Evolutionary conservation across 2,113 vertebrate genomes (phyloP).

Genomic region (Gasterosteus aculeatus): DNA sequence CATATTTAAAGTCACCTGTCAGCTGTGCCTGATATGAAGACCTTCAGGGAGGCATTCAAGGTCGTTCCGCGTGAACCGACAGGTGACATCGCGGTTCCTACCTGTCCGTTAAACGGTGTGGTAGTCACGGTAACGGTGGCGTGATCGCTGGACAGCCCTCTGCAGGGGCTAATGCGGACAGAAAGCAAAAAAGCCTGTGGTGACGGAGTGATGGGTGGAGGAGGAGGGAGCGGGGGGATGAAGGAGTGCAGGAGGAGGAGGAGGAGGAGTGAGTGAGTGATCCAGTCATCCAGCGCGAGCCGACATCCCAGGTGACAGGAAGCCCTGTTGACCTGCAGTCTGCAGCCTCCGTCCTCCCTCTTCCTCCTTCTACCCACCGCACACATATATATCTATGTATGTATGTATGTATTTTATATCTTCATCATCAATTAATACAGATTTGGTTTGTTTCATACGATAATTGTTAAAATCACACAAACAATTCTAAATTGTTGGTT

Average conservation of each 20-base stretch:
- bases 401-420: too few relatives aligned
- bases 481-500: background rate
- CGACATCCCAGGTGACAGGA: constrained; percentile 49
- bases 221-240: constrained; percentile 12
- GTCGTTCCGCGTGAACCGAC: background rate
- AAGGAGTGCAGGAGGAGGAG: background rate
- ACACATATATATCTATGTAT: background rate
- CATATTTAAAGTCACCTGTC: background rate
- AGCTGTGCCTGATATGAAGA: background rate
- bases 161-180: constrained; percentile 5
- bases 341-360: background rate
- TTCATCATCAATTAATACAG: background rate
- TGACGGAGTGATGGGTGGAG: constrained; percentile 47
- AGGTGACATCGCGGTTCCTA: background rate
- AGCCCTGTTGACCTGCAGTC: constrained; percentile 25
- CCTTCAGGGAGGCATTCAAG: background rate
- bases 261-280: constrained; percentile 52
- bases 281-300: constrained; percentile 34
- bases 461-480: background rate
- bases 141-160: background rate
- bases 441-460: background rate
- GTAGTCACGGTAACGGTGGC: background rate
- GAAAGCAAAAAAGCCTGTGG: constrained; percentile 26
- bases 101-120: background rate
- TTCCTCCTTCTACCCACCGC: background rate